Conservation (phyloP, 2,797 vertebrate species). For the Antennarius maculatus region DNA sequence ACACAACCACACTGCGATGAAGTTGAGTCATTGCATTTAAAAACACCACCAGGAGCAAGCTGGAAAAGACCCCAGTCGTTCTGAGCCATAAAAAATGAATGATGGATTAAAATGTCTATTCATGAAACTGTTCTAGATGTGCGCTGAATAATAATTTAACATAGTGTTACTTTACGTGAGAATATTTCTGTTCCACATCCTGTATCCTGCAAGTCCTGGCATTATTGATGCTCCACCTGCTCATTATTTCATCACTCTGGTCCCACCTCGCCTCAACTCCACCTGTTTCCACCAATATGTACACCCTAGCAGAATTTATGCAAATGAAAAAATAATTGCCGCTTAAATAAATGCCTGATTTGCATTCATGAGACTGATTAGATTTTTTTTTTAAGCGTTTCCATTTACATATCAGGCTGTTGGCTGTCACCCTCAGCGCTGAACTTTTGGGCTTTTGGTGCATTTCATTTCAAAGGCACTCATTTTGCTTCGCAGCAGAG, state of each 20-base stretch:
- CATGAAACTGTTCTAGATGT: background rate
- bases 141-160: background rate
- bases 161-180: background rate
- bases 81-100: too few relatives aligned
- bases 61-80: too few relatives aligned
- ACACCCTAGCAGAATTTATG: constrained; percentile 38
- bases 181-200: background rate
- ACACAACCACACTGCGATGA: too few relatives aligned
- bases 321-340: constrained; percentile 68
- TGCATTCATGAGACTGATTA: constrained; percentile 58
- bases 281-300: constrained; percentile 3
- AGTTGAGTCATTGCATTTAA: too few relatives aligned
- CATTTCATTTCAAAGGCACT: constrained; percentile 52
- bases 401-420: constrained; percentile 20
- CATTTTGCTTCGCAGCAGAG: constrained; percentile 51
- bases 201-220: background rate
- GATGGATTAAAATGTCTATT: background rate
- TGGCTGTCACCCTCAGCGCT: constrained; percentile 26
- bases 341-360: constrained; percentile 61
- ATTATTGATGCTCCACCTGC: background rate
- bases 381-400: constrained; percentile 25
- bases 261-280: constrained; percentile 15
- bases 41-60: too few relatives aligned
- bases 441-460: constrained; percentile 28
- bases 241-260: background rate